Evolutionary conservation across 2,113 vertebrate genomes (phyloP).

Genomic region (Hippocampus guttulatus): DNA sequence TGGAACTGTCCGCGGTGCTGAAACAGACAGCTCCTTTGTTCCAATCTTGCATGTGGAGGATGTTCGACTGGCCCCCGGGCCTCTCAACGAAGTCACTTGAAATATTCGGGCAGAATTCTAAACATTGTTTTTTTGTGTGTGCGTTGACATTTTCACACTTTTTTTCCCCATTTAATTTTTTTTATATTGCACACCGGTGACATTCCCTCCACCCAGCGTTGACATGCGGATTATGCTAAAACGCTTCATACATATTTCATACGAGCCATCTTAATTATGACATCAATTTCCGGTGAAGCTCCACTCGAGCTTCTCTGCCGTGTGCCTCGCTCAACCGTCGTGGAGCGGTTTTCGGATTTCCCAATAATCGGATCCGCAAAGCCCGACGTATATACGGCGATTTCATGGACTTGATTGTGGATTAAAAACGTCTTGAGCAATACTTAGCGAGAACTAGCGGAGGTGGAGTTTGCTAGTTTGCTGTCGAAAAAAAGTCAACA

Average conservation of each 20-base stretch:
- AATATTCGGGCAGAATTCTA: not conserved
- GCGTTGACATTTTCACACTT: slow-evolving; percentile 1
- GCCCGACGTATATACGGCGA: not conserved
- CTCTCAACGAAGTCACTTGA: not conserved
- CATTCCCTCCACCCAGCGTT: not conserved
- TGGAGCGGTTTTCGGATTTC: not conserved
- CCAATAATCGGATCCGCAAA: not conserved
- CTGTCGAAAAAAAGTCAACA: not conserved
- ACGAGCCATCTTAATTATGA: slow-evolving; percentile 5
- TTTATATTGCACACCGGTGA: not conserved
- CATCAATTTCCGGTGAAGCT: not conserved
- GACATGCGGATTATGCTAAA: not conserved
- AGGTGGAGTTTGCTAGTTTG: not conserved
- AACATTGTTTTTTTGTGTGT: not conserved
- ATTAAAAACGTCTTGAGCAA: not conserved
- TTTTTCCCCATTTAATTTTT: not conserved
- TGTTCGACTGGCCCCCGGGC: not conserved
- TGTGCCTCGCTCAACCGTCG: not conserved
- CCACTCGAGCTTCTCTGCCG: not conserved
- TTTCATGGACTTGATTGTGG: not conserved
- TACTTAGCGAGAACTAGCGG: not conserved
- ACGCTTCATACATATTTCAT: slow-evolving; percentile 9
- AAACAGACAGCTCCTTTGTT: slow-evolving; percentile 54
- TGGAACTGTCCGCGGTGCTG: slow-evolving; percentile 65
- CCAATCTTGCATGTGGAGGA: slow-evolving; percentile 11